Conservation (phyloP, 2,888 invertebrate genomes). For the Anthrax anthrax region DNA sequence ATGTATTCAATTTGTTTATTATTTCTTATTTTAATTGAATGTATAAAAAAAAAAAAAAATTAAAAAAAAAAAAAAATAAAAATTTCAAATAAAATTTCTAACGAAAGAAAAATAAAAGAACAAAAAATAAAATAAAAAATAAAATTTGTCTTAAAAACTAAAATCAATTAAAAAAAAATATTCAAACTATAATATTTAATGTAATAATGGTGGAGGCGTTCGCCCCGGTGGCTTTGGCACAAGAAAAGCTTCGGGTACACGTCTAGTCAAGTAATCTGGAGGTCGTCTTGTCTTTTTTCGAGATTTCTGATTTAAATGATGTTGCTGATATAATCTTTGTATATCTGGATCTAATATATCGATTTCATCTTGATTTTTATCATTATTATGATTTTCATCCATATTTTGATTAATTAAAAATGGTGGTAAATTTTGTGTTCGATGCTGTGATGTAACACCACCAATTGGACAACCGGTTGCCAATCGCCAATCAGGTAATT, state of each 20-base stretch:
- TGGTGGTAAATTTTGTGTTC: constrained; percentile 12
- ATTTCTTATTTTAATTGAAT: too few relatives aligned
- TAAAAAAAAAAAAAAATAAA: background rate
- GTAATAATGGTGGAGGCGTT: constrained; percentile 30
- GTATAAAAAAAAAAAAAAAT: background rate
- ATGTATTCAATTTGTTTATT: too few relatives aligned
- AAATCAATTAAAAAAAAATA: background rate
- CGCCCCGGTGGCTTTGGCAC: constrained; percentile 28
- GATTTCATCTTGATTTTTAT: constrained; percentile 6
- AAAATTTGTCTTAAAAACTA: background rate
- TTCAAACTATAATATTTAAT: background rate
- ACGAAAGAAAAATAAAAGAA: too few relatives aligned
- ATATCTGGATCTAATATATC: background rate
- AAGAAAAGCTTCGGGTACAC: constrained; percentile 30
- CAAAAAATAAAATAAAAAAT: background rate
- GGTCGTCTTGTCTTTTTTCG: constrained; percentile 10
- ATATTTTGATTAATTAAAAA: constrained; percentile 8
- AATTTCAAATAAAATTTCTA: background rate
- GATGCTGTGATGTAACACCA: constrained; percentile 10
- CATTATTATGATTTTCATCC: constrained; percentile 12
- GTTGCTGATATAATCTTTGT: constrained; percentile 4
- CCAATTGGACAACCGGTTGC: constrained; percentile 48
- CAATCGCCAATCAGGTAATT: constrained; percentile 55
- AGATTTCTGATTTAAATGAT: constrained; percentile 12
- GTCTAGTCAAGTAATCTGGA: constrained; percentile 24